Evolutionary conservation across 2,113 vertebrate species (phyloP).

Genomic region (Pituophis catenifer): DNA sequence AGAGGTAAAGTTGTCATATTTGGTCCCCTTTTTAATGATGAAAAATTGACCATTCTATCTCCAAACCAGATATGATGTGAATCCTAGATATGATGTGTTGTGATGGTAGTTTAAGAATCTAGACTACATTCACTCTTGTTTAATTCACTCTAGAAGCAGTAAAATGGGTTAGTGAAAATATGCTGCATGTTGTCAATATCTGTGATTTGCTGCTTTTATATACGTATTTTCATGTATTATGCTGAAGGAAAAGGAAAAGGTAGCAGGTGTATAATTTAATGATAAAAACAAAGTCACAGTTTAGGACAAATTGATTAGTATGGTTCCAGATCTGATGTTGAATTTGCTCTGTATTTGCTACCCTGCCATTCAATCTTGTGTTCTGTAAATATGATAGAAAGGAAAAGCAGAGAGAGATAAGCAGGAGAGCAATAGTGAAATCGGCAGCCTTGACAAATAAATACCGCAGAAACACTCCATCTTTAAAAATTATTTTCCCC

Average conservation of each 20-base stretch:
- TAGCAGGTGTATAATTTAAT: background rate
- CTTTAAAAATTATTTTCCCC: constrained; percentile 7
- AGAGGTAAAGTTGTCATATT: background rate
- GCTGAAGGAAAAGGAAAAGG: background rate
- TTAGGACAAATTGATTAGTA: background rate
- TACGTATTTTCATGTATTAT: background rate
- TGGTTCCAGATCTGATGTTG: background rate
- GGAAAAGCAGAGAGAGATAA: background rate
- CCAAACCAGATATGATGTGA: background rate
- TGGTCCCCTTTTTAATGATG: background rate
- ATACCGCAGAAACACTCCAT: background rate
- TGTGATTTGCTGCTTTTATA: background rate
- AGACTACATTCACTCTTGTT: background rate
- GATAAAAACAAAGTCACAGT: background rate
- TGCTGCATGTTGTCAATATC: background rate
- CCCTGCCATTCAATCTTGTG: background rate
- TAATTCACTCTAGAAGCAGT: background rate
- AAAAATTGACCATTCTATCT: background rate
- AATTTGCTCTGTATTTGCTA: background rate
- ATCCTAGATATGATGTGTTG: background rate
- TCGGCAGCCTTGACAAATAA: background rate
- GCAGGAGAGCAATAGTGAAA: background rate
- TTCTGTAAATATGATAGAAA: background rate
- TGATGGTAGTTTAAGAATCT: background rate
- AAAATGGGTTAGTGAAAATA: background rate